phyloP scores from a whole-genome alignment of 2,888 invertebrate species.

The Latrodectus hesperus region DNA sequence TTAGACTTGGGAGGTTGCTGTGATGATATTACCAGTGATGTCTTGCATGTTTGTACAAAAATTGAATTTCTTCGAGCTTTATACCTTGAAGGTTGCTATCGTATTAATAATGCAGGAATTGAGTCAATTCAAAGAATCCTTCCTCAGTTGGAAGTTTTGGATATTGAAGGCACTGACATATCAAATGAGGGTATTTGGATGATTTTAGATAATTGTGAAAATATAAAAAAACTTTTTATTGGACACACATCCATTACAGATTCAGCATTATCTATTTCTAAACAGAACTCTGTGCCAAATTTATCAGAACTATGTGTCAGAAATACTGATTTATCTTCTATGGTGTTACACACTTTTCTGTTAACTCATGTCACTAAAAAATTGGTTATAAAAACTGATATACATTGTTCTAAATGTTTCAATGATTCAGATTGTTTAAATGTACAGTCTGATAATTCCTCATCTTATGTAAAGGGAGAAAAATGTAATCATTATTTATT shows the following conservation, averaged over 20 bases:
- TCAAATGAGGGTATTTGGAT: slow-evolving; percentile 44
- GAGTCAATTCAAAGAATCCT: slow-evolving; percentile 42
- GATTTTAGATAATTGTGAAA: slow-evolving; percentile 24
- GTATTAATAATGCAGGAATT: slow-evolving; percentile 62
- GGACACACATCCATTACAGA: slow-evolving; percentile 37
- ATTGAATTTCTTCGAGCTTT: slow-evolving; percentile 26
- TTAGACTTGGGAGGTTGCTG: slow-evolving; percentile 47
- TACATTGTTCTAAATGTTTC: neutral
- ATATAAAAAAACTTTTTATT: slow-evolving; percentile 36
- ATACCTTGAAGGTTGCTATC: slow-evolving; percentile 47
- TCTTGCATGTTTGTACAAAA: slow-evolving; percentile 20
- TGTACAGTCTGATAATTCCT: neutral
- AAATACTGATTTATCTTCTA: slow-evolving; percentile 29
- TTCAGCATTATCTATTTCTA: neutral
- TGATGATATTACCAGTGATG: slow-evolving; percentile 53
- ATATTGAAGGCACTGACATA: slow-evolving; percentile 66
- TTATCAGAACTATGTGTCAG: slow-evolving; percentile 23
- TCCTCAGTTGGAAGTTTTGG: slow-evolving; percentile 51
- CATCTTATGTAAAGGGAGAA: neutral
- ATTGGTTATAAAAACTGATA: slow-evolving; percentile 17
- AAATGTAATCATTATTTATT: slow-evolving; percentile 39
- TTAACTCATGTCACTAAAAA: neutral
- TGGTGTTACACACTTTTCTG: slow-evolving; percentile 28
- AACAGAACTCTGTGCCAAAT: neutral
- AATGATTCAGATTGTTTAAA: neutral